These are phyloP conservation scores for Diadophis punctatus DNA, from an alignment of 2,113 vertebrate genomes.

Conservation along the genomic window DNA sequence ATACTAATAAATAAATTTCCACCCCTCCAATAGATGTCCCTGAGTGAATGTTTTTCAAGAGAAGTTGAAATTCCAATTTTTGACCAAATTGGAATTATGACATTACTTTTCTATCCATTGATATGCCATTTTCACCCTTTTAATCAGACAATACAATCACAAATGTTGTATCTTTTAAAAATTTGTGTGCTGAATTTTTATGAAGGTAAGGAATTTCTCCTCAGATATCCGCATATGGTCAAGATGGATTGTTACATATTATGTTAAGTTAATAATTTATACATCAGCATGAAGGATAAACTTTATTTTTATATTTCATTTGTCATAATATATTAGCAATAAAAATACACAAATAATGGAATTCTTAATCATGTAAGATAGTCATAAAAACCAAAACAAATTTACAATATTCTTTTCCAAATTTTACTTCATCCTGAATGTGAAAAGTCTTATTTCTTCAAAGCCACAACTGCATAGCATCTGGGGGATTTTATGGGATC, in stretches of 20 bases:
- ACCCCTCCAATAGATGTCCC: neutral
- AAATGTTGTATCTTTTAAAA: neutral
- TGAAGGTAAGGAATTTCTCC: neutral
- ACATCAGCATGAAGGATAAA: slow-evolving; percentile 14
- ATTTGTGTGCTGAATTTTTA: neutral
- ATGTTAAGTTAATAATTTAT: slow-evolving; percentile 29
- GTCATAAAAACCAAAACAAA: slow-evolving; percentile 11
- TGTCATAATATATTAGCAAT: slow-evolving; percentile 11
- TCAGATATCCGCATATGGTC: neutral
- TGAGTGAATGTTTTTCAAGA: neutral
- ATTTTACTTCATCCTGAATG: slow-evolving; percentile 36
- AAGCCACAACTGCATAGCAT: slow-evolving; percentile 86
- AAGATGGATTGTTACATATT: slow-evolving; percentile 28
- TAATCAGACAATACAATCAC: neutral
- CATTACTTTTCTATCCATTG: neutral
- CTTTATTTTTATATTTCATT: slow-evolving; percentile 18
- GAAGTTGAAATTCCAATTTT: neutral
- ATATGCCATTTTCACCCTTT: neutral
- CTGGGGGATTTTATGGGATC: slow-evolving; percentile 93
- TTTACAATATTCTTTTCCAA: slow-evolving; percentile 11
- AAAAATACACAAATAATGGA: neutral
- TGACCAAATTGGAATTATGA: neutral
- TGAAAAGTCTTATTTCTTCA: slow-evolving; percentile 72
- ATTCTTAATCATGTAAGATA: slow-evolving; percentile 37
- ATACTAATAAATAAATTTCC: no score